Base-by-base conservation (phyloP, 1,140 invertebrate species). In the Drosophila funebris region DNA sequence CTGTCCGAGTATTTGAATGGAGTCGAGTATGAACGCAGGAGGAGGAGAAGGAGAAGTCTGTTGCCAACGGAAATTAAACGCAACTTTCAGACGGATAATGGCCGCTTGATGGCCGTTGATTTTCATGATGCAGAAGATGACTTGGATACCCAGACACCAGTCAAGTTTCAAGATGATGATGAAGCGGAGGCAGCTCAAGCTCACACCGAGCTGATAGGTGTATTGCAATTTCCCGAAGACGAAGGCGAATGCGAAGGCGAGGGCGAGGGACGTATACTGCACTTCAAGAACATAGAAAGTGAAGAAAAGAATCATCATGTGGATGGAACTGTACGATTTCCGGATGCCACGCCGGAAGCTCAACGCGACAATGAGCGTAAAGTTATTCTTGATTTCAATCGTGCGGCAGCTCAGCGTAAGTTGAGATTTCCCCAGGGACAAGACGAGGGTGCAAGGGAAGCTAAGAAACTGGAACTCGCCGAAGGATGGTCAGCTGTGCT, bases 1-100 rank as follows among this genome's bases (percentile, higher is more conserved):
- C 66, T 91, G 16, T 91, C 90, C 33, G 90, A 91, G 43, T 91
- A 91, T 41, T 52, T 91, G 4, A 80, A 74, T 22, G 90, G 90
- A 0, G 90, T 91, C 5, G 90, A 91, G 52, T 85, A 79, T 57
- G 80, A 91, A 41, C 71, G 76, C 20, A 52, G 63, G 29, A 37
- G 67, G 3, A 36, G 89, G 11, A 53, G 83, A 52, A 44, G 78
- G 37, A 73, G 48, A 33, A 52, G 60, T 58, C 31, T 76, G 71
- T 69, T 68, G 73, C 43, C 71, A 75, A 60, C 76, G 76, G 76
- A 79, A 79, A 79, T 79, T 79, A 79, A 76, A 70, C 69, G 69
- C 48, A 64, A 39, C 41, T 50, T 88, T 27, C 44, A 79, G 24
- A 46, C 67, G 58, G 73, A 71, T 76, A 73, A 83, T 27, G 50